Evolutionary conservation across 23 tunicate genomes (phyloP).

Genomic region (Halocynthia aurantium): DNA sequence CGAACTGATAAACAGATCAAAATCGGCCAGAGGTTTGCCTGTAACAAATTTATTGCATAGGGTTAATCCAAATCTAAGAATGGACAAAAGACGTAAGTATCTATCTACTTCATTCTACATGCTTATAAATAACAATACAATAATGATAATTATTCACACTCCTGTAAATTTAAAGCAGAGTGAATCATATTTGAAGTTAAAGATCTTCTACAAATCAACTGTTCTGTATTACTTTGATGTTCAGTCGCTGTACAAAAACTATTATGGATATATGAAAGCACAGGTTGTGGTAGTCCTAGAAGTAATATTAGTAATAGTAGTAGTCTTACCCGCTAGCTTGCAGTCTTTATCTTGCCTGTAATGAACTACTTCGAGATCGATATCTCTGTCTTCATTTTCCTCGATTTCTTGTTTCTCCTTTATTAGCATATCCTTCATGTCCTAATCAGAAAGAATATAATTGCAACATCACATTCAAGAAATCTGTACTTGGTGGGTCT

Average conservation of each 20-base stretch:
- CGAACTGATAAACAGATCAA: slow-evolving; percentile 68
- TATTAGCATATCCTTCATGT: slow-evolving; percentile 39
- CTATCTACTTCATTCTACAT: neutral
- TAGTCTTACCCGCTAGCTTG: slow-evolving; percentile 62
- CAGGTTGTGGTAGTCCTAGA: too few species aligned
- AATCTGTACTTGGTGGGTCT: too few species aligned
- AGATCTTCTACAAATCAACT: too few species aligned
- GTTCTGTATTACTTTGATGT: too few species aligned
- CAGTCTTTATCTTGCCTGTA: slow-evolving; percentile 72
- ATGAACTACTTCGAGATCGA: slow-evolving; percentile 69
- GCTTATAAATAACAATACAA: neutral
- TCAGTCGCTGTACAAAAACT: too few species aligned
- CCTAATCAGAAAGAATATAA: slow-evolving; percentile 4
- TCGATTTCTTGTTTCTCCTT: slow-evolving; percentile 66
- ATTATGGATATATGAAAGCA: too few species aligned
- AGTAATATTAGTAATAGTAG: neutral
- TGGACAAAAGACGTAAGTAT: neutral
- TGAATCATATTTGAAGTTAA: too few species aligned
- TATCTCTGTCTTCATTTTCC: slow-evolving; percentile 83
- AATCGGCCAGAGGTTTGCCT: slow-evolving; percentile 79
- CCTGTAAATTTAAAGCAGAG: neutral
- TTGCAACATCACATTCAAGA: neutral
- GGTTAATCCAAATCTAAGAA: neutral
- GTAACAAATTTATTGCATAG: neutral
- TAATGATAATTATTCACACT: neutral